A percentile compares a stretch with the other conserved stretches of the same genome.
Evolutionary conservation across 2,797 vertebrate species (phyloP).

Genomic region (Tinamus major): DNA sequence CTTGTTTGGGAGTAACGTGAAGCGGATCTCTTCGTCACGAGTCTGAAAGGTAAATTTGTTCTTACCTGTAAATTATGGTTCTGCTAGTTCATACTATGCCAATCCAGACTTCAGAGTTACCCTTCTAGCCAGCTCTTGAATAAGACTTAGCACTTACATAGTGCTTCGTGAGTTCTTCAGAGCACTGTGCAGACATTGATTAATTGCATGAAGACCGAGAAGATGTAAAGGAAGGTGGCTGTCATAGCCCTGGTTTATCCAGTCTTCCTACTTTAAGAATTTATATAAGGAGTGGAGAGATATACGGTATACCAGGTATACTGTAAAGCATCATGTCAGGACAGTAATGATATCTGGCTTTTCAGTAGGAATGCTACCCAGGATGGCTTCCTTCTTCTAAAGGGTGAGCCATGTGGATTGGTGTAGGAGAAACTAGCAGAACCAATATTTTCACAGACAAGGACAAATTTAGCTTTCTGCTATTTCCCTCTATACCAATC

Average conservation of each 20-base stretch:
- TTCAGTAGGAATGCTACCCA: slow-evolving; percentile 51
- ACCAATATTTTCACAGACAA: slow-evolving; percentile 85
- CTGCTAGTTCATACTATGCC: slow-evolving; percentile 84
- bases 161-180: slow-evolving; percentile 5
- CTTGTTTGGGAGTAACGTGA: slow-evolving; percentile 78
- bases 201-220: slow-evolving; percentile 57
- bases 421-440: slow-evolving; percentile 86
- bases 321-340: slow-evolving; percentile 49
- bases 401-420: slow-evolving; percentile 80
- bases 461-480: slow-evolving; percentile 88
- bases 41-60: slow-evolving; percentile 87
- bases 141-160: not conserved
- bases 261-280: slow-evolving; percentile 69
- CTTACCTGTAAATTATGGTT: slow-evolving; percentile 85
- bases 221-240: slow-evolving; percentile 72
- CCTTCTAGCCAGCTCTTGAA: slow-evolving; percentile 69
- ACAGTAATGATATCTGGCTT: slow-evolving; percentile 11
- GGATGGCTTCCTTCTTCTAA: slow-evolving; percentile 70
- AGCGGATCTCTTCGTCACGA: slow-evolving; percentile 80
- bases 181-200: slow-evolving; percentile 15
- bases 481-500: slow-evolving; percentile 87
- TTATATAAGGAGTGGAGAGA: slow-evolving; percentile 34
- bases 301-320: slow-evolving; percentile 53
- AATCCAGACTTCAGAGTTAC: slow-evolving; percentile 80
- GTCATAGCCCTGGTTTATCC: slow-evolving; percentile 73